phyloP scores from a whole-genome alignment of 2,888 invertebrate species.

The Cancer borealis region DNA sequence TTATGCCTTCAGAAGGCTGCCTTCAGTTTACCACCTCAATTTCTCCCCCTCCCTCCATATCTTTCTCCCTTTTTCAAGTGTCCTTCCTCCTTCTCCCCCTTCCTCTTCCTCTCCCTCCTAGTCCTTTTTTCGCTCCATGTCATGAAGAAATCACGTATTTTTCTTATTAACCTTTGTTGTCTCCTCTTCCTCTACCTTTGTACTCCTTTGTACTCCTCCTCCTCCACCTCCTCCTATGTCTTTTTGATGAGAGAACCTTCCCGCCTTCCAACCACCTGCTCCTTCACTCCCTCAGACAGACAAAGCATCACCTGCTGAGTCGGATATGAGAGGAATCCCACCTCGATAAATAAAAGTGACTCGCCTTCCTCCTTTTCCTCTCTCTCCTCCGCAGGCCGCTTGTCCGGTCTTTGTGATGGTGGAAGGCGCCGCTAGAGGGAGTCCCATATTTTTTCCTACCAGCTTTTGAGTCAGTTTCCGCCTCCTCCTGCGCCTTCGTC shows the following conservation, averaged over 20 bases:
- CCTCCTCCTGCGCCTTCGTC: background rate
- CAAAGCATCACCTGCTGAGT: background rate
- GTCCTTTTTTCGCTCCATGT: background rate
- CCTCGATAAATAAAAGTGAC: slow-evolving; percentile 33
- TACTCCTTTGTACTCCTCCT: background rate
- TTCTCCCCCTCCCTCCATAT: background rate
- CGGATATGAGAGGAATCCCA: slow-evolving; percentile 37
- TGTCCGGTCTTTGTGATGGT: background rate
- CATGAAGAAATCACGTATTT: background rate
- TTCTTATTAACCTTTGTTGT: background rate
- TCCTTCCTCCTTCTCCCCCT: background rate
- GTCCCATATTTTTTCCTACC: background rate
- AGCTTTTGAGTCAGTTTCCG: background rate
- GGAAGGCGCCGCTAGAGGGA: background rate
- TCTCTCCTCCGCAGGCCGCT: background rate
- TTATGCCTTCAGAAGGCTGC: background rate
- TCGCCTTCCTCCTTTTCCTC: background rate
- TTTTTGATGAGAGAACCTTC: background rate
- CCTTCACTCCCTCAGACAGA: slow-evolving; percentile 35
- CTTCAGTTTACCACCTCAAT: background rate
- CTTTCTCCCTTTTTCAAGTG: background rate
- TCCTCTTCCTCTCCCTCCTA: slow-evolving; percentile 31
- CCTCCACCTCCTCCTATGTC: background rate
- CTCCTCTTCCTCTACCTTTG: background rate
- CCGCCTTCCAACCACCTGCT: background rate